Conservation (phyloP, 2,888 invertebrate species). For the Rotaria macrura region DNA sequence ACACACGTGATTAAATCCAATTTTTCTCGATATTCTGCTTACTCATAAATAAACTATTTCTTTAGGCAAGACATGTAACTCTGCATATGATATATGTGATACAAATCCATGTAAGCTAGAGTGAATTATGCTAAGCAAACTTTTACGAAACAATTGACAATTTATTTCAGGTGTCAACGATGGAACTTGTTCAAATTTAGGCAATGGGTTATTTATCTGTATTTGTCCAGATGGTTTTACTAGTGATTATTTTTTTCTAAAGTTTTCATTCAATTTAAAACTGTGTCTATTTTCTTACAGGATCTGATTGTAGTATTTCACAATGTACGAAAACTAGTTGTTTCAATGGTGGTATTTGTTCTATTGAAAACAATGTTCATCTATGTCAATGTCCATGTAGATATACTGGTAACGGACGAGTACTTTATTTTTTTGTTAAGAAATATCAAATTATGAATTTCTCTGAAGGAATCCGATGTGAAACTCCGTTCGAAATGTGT, state of each 20-base stretch:
- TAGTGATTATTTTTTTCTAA: conserved; percentile 1
- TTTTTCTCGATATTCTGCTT: too few species aligned
- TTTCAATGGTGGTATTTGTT: not conserved
- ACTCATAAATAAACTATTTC: conserved; percentile 10
- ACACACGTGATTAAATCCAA: too few species aligned
- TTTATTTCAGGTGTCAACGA: conserved; percentile 29
- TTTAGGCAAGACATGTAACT: conserved; percentile 17
- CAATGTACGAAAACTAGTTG: not conserved
- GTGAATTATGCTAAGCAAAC: too few species aligned
- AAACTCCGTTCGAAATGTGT: not conserved
- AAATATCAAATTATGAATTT: too few species aligned
- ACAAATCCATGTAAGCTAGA: conserved; percentile 11
- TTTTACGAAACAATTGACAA: too few species aligned
- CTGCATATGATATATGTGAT: not conserved
- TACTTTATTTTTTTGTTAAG: not conserved
- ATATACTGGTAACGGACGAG: conserved; percentile 8
- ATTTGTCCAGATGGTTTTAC: conserved; percentile 21
- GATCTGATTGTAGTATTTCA: not conserved
- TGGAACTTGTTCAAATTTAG: conserved; percentile 23
- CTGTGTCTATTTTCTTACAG: not conserved
- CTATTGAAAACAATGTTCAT: not conserved
- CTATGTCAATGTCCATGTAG: conserved; percentile 33
- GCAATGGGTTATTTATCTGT: conserved; percentile 23
- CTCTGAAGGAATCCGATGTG: conserved; percentile 4
- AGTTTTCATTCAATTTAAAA: too few species aligned